These are phyloP conservation scores for Tursiops truncatus DNA, from an alignment of 2,113 vertebrate genomes.

Conservation along the genomic window DNA sequence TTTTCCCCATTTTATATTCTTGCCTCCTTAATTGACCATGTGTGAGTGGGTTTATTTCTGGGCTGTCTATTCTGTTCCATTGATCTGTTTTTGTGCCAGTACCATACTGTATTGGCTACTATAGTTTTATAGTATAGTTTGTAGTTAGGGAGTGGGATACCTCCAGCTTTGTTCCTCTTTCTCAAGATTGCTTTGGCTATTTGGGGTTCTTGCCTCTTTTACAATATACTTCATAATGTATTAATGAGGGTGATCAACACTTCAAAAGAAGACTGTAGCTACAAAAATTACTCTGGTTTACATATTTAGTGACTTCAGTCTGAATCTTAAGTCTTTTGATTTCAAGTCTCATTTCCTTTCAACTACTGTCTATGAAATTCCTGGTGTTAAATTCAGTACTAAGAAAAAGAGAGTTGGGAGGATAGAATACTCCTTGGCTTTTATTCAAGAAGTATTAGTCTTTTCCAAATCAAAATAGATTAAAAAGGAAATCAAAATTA, in stretches of 20 bases:
- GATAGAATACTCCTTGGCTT: not conserved
- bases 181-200: too few relatives aligned
- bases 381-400: not conserved
- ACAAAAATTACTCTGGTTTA: not conserved
- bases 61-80: too few relatives aligned
- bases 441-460: not conserved
- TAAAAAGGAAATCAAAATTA: not conserved
- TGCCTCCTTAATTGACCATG: too few relatives aligned
- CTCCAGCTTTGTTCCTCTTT: too few relatives aligned
- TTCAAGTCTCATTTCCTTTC: not conserved
- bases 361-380: not conserved
- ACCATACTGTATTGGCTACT: too few relatives aligned
- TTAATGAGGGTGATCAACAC: not conserved
- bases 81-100: too few relatives aligned
- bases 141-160: too few relatives aligned
- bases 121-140: too few relatives aligned
- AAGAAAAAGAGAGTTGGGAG: not conserved
- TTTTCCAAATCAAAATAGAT: not conserved
- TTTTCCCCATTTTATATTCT: too few relatives aligned
- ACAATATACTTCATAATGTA: not conserved
- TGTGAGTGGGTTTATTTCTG: too few relatives aligned
- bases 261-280: not conserved
- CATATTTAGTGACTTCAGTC: not conserved
- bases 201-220: not conserved
- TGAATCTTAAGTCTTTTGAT: not conserved